Evolutionary conservation across 1,140 invertebrate genomes (phyloP).

Genomic region (Delia radicum): DNA sequence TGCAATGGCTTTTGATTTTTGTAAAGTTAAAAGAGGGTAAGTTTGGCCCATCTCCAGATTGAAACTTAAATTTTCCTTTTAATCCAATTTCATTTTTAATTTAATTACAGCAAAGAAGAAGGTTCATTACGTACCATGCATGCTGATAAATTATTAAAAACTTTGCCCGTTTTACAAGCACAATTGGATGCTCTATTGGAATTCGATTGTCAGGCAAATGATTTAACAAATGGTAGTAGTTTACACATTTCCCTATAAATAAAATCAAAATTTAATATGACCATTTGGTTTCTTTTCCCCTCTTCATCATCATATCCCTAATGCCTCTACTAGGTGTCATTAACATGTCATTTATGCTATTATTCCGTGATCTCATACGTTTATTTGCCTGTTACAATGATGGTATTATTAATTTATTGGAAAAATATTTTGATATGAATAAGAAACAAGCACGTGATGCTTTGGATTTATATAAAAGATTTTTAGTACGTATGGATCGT

Average conservation of each 20-base stretch:
- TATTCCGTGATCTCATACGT: slow-evolving; percentile 97
- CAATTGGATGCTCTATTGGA: slow-evolving; percentile 95
- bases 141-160: slow-evolving; percentile 95
- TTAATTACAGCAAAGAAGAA: slow-evolving; percentile 77
- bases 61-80: no score
- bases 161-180: slow-evolving; percentile 90
- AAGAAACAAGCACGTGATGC: slow-evolving; percentile 98
- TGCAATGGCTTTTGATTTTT: slow-evolving; percentile 98
- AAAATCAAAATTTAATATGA: background rate
- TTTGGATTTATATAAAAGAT: slow-evolving; percentile 98
- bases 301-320: background rate
- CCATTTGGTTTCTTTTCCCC: background rate
- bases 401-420: slow-evolving; percentile 98
- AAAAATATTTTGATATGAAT: slow-evolving; percentile 99
- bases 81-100: background rate
- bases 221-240: slow-evolving; percentile 84
- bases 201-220: slow-evolving; percentile 96
- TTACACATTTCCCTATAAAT: background rate
- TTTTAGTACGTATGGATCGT: slow-evolving; percentile 97
- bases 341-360: slow-evolving; percentile 96
- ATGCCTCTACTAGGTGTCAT: slow-evolving; percentile 76
- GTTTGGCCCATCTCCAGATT: slow-evolving; percentile 45
- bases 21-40: slow-evolving; percentile 95
- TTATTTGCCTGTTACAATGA: slow-evolving; percentile 99
- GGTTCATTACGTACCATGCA: slow-evolving; percentile 96